Evolutionary conservation across 1,140 invertebrate genomes (phyloP).

Genomic region (Hyposmocoma kahamanoa): DNA sequence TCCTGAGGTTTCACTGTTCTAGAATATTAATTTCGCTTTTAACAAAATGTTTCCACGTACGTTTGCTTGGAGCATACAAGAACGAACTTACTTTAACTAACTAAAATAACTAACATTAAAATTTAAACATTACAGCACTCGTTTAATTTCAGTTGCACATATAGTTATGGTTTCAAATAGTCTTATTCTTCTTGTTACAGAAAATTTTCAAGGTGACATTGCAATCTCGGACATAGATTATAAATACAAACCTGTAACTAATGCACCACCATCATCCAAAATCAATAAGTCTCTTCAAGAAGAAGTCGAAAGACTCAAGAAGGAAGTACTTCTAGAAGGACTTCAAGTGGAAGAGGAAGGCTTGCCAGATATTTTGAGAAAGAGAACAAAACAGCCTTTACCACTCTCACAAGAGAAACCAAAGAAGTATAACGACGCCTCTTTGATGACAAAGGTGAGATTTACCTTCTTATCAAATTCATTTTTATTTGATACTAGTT

Average conservation of each 20-base stretch:
- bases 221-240: slow-evolving; percentile 81
- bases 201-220: slow-evolving; percentile 86
- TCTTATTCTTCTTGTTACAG: slow-evolving; percentile 70
- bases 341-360: slow-evolving; percentile 88
- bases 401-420: slow-evolving; percentile 57
- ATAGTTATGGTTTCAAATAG: too few relatives aligned
- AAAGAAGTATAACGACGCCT: slow-evolving; percentile 73
- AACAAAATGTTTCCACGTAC: too few relatives aligned
- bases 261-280: slow-evolving; percentile 65
- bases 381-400: slow-evolving; percentile 77
- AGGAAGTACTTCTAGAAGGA: slow-evolving; percentile 85
- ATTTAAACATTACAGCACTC: too few relatives aligned
- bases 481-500: too few relatives aligned
- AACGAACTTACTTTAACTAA: too few relatives aligned
- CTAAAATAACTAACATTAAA: too few relatives aligned
- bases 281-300: slow-evolving; percentile 80
- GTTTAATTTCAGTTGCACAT: too few relatives aligned
- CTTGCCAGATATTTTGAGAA: slow-evolving; percentile 79
- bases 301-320: slow-evolving; percentile 84
- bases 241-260: slow-evolving; percentile 55
- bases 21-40: too few relatives aligned
- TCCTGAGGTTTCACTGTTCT: too few relatives aligned
- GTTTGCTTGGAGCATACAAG: too few relatives aligned
- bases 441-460: slow-evolving; percentile 57
- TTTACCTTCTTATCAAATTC: too few relatives aligned